A percentile compares a stretch with the other conserved stretches of the same genome.
Evolutionary conservation across 1,140 invertebrate species (phyloP).

Genomic region (Cryptotermes secundus): DNA sequence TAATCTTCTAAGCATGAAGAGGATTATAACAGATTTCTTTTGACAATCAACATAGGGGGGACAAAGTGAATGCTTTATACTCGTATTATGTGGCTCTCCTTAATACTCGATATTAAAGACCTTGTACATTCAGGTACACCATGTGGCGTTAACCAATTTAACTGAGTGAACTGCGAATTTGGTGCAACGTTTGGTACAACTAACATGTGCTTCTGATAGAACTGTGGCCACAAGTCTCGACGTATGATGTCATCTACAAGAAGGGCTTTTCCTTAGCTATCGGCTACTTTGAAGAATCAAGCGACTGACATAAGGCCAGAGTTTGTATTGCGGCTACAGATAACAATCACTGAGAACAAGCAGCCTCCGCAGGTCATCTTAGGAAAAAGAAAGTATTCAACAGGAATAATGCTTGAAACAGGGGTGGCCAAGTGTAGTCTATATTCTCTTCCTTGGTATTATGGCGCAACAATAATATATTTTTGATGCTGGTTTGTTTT

Average conservation of each 20-base stretch:
- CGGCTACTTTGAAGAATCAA: not conserved
- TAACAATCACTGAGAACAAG: not conserved
- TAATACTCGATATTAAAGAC: no score
- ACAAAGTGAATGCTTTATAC: no score
- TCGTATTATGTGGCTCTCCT: no score
- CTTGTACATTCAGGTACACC: no score
- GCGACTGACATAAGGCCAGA: not conserved
- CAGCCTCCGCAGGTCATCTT: not conserved
- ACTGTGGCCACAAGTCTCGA: not conserved
- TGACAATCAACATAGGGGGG: no score
- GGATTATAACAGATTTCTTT: no score
- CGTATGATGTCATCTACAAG: not conserved
- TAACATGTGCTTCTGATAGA: not conserved
- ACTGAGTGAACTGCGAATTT: not conserved
- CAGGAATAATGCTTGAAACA: not conserved
- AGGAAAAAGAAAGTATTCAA: not conserved
- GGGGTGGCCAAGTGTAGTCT: not conserved
- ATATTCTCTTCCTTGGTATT: not conserved
- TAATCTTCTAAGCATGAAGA: no score
- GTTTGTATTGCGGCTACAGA: not conserved
- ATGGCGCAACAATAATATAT: not conserved
- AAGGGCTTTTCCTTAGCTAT: not conserved
- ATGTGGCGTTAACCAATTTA: not conserved
- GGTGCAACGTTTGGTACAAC: not conserved
- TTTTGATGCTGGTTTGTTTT: no score